Evolutionary conservation across 2,113 vertebrate genomes (phyloP).

Genomic region (Chlamydotis undulata): DNA sequence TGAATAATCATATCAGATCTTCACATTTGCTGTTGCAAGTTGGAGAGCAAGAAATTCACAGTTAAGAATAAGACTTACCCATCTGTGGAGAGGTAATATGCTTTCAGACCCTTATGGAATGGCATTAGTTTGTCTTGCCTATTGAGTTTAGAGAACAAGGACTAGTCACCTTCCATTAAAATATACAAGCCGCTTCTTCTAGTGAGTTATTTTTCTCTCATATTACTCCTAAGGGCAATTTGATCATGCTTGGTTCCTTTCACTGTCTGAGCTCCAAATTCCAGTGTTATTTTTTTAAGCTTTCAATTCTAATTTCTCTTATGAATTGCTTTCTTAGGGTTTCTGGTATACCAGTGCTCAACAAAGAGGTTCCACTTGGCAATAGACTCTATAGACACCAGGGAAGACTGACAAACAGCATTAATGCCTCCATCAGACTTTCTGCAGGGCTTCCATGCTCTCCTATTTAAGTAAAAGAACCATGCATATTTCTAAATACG

Average conservation of each 20-base stretch:
- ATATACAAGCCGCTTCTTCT: not conserved
- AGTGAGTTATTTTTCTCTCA: not conserved
- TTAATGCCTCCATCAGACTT: not conserved
- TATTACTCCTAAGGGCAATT: not conserved
- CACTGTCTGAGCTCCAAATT: not conserved
- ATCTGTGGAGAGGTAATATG: not conserved
- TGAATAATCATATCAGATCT: not conserved
- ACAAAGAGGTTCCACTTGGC: not conserved
- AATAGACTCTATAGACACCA: not conserved
- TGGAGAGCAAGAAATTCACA: not conserved
- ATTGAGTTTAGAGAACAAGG: not conserved
- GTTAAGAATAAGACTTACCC: not conserved
- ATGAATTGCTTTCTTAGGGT: not conserved
- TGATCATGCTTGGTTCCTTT: not conserved
- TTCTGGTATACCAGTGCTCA: not conserved
- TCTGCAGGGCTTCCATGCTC: not conserved
- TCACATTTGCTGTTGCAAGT: not conserved
- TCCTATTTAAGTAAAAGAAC: not conserved
- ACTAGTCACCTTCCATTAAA: not conserved
- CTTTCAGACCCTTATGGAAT: not conserved
- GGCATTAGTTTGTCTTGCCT: not conserved
- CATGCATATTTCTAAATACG: not conserved
- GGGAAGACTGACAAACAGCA: not conserved
- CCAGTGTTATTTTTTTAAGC: not conserved
- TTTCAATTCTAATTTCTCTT: not conserved